phyloP scores from a whole-genome alignment of 1,140 invertebrate genomes.

The Campoletis sonorensis region DNA sequence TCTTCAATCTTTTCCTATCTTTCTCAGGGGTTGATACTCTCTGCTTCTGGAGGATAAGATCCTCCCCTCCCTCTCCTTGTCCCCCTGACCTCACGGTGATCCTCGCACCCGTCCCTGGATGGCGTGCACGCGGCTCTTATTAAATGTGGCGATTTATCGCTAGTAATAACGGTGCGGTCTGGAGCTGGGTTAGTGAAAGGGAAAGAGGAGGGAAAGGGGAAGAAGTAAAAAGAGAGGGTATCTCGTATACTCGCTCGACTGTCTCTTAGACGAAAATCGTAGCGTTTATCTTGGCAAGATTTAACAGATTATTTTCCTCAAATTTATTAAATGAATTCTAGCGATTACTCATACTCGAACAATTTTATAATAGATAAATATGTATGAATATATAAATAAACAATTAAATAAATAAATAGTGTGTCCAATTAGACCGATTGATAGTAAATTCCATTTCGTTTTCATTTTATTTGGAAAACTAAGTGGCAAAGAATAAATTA shows the following conservation, averaged over 20 bases:
- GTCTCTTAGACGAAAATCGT: constrained; percentile 2
- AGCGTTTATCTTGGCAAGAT: background rate
- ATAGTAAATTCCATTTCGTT: no score
- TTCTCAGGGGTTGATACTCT: background rate
- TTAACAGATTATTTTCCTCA: no score
- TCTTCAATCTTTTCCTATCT: background rate
- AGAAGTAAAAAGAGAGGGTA: background rate
- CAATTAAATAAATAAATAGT: no score
- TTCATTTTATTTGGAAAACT: no score
- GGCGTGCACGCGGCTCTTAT: constrained; percentile 69
- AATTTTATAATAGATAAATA: no score
- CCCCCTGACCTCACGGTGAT: background rate
- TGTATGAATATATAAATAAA: no score
- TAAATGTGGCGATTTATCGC: constrained; percentile 76
- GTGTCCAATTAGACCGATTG: no score
- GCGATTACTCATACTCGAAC: no score
- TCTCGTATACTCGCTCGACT: background rate
- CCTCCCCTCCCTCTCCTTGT: background rate
- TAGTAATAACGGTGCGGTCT: constrained; percentile 75
- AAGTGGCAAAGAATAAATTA: no score
- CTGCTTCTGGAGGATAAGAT: constrained; percentile 7
- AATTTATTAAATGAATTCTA: no score
- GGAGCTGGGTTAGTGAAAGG: constrained; percentile 53
- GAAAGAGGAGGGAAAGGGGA: constrained; percentile 40
- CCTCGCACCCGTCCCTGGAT: constrained; percentile 36